Evolutionary conservation across 2,888 invertebrate species (phyloP), one percentile per base, ranked within the genome.

Genomic region (Clepsis dumicolana): DNA sequence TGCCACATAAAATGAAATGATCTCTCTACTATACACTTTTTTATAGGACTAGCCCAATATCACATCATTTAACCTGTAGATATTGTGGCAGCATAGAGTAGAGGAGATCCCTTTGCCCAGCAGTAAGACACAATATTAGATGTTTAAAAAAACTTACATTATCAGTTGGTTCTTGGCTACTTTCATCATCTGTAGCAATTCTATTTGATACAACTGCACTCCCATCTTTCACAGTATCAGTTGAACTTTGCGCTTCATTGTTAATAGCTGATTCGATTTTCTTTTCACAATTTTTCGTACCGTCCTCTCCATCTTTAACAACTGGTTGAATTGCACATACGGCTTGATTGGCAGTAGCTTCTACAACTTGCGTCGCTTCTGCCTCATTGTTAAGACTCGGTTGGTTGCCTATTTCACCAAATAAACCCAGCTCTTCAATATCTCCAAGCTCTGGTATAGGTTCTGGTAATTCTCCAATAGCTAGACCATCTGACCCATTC

Each of bases 111-210:
- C n/a, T n/a, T n/a, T n/a, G n/a, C n/a, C n/a, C n/a, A n/a, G n/a
- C n/a, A n/a, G 5, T 38, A 44, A 4, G 44, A 44, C n/a, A 16
- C n/a, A n/a, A n/a, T n/a, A 62, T 16, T 0, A 25, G 50, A 32
- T 1, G 16, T 12, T 5, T 32, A 57, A 8, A 70, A 62, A 56
- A 65, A 29, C 65, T 71, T 71, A 77, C 77, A 70, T 72, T 75
- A 63, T 77, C 72, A 35, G 65, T 62, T 32, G 65, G 62, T 70
- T 83, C 82, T 72, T 86, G 86, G 67, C 80, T 84, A 71, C 75
- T 84, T 32, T 86, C 86, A 70, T 84, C 84, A 59, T 83, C 84
- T n/a, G 78, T 80, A 21, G 56, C 32, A 14, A 64, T 69, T 59
- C 64, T 56, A 21, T 14, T 35, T 21, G 27, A 10, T 21, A 16